These are phyloP conservation scores for Leptopilina boulardi DNA, from an alignment of 1,140 invertebrate genomes.

Conservation along the genomic window DNA sequence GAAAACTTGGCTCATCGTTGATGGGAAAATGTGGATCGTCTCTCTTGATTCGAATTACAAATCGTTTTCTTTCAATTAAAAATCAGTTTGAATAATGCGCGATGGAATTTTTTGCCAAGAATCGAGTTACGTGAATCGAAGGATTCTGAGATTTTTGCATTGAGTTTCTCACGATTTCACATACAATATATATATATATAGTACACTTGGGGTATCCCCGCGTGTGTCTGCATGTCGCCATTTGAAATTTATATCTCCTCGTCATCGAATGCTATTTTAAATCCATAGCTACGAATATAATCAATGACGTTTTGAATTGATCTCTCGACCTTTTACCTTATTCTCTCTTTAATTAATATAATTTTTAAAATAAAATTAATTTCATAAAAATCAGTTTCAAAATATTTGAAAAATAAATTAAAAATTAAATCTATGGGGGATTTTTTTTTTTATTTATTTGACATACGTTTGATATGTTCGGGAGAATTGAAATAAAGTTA, in stretches of 20 bases:
- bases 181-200: not conserved
- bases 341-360: no score
- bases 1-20: slow-evolving; percentile 12
- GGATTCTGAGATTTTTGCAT: slow-evolving; percentile 15
- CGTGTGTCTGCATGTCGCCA: slow-evolving; percentile 27
- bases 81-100: not conserved
- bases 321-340: not conserved
- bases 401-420: no score
- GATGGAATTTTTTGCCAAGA: slow-evolving; percentile 2
- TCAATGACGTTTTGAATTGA: slow-evolving; percentile 17
- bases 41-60: slow-evolving; percentile 15
- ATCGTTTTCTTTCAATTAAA: slow-evolving; percentile 27
- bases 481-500: not conserved
- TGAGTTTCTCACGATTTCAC: slow-evolving; percentile 26
- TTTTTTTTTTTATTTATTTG: not conserved
- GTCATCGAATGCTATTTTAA: slow-evolving; percentile 13
- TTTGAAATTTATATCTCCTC: slow-evolving; percentile 24
- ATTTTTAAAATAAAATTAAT: no score
- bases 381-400: no score
- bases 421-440: no score
- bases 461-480: not conserved
- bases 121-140: slow-evolving; percentile 18
- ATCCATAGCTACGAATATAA: not conserved
- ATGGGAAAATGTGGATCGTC: slow-evolving; percentile 28
- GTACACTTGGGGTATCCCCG: slow-evolving; percentile 5